Evolutionary conservation across 2,113 vertebrate species (phyloP), one percentile per base, ranked within the genome.

Genomic region (Elaphurus davidianus): DNA sequence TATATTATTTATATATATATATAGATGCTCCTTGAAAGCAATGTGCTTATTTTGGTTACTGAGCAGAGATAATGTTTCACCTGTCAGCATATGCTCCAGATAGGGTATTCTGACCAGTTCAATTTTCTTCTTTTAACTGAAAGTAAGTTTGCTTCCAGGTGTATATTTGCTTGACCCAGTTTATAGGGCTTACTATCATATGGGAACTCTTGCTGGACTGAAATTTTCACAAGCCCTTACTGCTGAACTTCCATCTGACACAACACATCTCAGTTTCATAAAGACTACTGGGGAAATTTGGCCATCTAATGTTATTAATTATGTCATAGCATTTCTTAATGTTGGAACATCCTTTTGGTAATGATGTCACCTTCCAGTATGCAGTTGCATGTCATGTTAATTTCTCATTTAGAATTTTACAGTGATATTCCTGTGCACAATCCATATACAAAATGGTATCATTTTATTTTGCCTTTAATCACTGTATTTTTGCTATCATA

Each of bases 321-420:
- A n/a, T 59, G 40, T 76, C 9, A 30, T 81, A 87, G 40, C 3
- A 36, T 43, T 83, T 79, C 40, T 74, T 33, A 60, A 78, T 78
- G 17, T 87, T 64, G 1, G 8, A 93, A 81, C 4, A 52, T 2
- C 7, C 7, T 59, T 55, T 97, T 67, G 9, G 25, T 74, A 74
- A 84, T 7, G 25, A 7, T 74, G 3, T 28, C 47, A 59, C 2
- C 8, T 89, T 85, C 87, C 27, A 74, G 71, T 36, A 43, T 83
- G 4, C 5, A 55, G 2, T n/a, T 91, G 15, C 74, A 21, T 71
- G 52, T 83, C 60, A 40, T 27, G 6, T 1, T 91, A 25, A 89
- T 82, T 93, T 93, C 8, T 67, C 5, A 89, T 40, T 91, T 93
- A 76, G 78, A 94, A 81, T 85, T 97, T 81, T 15, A 52, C 7